These are phyloP conservation scores for Tipula helvola DNA, from an alignment of 2,888 invertebrate genomes.

Conservation along the genomic window DNA sequence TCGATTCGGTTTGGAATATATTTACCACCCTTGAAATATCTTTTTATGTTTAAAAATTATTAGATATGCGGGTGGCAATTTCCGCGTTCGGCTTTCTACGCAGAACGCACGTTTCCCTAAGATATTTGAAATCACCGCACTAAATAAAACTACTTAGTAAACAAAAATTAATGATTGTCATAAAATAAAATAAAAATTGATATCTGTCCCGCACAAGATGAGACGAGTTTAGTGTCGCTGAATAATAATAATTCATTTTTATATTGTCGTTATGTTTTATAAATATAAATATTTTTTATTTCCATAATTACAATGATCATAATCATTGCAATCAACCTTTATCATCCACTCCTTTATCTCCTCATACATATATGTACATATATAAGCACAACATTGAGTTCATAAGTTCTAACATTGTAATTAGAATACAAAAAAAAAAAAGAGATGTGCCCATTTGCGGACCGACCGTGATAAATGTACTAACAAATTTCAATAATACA, in stretches of 20 bases:
- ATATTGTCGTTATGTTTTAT: neutral
- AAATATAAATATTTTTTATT: neutral
- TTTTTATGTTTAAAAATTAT: neutral
- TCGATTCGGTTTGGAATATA: neutral
- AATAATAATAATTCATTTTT: neutral
- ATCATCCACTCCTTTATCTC: neutral
- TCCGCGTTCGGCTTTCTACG: neutral
- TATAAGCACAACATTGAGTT: neutral
- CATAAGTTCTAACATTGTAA: neutral
- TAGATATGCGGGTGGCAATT: neutral
- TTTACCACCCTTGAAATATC: neutral
- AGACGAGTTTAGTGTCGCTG: neutral
- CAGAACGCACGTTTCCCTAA: neutral
- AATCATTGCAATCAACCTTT: neutral
- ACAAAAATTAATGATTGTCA: neutral
- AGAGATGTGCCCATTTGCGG: neutral
- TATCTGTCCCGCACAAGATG: neutral
- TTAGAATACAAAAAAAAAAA: neutral
- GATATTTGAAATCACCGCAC: neutral
- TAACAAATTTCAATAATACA: neutral
- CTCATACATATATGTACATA: neutral
- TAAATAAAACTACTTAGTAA: neutral
- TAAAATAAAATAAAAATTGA: neutral
- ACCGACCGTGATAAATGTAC: neutral
- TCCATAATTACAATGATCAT: neutral